Evolutionary conservation across 2,113 vertebrate genomes (phyloP).

Genomic region (Montifringilla adamsi): DNA sequence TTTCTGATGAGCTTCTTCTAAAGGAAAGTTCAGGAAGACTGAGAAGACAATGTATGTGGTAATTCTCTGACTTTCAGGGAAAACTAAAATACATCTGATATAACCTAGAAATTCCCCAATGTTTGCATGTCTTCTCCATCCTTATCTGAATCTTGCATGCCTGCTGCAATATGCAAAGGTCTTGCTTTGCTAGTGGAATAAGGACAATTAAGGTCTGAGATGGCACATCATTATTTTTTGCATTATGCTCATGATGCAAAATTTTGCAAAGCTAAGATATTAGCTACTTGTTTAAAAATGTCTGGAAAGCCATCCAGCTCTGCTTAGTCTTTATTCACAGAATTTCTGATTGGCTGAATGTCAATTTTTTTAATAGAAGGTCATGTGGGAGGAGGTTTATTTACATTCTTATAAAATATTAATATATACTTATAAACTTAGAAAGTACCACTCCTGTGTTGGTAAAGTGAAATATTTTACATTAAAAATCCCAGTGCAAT

Average conservation of each 20-base stretch:
- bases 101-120: background rate
- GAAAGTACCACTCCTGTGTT: background rate
- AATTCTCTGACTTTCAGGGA: background rate
- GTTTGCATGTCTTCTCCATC: background rate
- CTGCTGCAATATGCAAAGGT: background rate
- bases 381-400: background rate
- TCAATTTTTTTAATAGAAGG: background rate
- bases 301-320: background rate
- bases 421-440: background rate
- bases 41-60: background rate
- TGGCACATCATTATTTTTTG: constrained; percentile 5
- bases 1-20: background rate
- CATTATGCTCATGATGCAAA: background rate
- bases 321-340: background rate
- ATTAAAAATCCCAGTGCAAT: background rate
- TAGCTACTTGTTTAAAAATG: background rate
- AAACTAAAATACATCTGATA: background rate
- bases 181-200: background rate
- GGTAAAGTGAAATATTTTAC: background rate
- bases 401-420: background rate
- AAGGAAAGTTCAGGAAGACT: background rate
- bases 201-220: background rate
- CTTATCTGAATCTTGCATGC: background rate
- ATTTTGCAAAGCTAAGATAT: background rate
- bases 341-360: background rate